phyloP scores from a whole-genome alignment of 2,888 invertebrate species.

The Ormyrus thymus region DNA sequence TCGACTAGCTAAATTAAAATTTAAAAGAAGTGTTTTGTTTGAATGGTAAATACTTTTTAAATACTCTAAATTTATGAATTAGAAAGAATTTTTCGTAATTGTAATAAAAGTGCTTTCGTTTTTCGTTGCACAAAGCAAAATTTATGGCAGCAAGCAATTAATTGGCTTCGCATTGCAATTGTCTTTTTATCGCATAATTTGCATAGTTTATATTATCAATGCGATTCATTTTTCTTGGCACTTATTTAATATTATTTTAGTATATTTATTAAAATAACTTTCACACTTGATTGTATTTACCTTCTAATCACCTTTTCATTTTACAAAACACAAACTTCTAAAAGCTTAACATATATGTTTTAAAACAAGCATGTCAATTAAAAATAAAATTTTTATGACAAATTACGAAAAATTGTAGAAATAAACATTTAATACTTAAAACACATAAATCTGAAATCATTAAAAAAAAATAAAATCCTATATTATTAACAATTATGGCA shows the following conservation, averaged over 20 bases:
- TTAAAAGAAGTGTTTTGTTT: slow-evolving; percentile 31
- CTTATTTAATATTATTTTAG: slow-evolving; percentile 33
- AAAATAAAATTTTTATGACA: slow-evolving; percentile 25
- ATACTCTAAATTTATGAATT: slow-evolving; percentile 31
- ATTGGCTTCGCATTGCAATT: slow-evolving; percentile 31
- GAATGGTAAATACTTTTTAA: slow-evolving; percentile 36
- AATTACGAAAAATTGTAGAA: slow-evolving; percentile 17
- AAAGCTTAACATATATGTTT: slow-evolving; percentile 41
- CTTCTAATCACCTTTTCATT: slow-evolving; percentile 7
- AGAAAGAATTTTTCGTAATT: slow-evolving; percentile 39
- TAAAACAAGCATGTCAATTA: slow-evolving; percentile 41
- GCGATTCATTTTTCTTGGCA: slow-evolving; percentile 46
- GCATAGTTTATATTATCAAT: slow-evolving; percentile 32
- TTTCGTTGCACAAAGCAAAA: slow-evolving; percentile 26
- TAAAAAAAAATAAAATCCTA: slow-evolving; percentile 50
- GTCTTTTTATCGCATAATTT: slow-evolving; percentile 47
- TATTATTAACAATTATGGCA: slow-evolving; percentile 47
- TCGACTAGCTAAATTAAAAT: slow-evolving; percentile 47
- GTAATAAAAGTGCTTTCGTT: background rate
- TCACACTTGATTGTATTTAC: slow-evolving; percentile 37
- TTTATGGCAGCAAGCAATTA: slow-evolving; percentile 42
- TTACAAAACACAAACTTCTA: slow-evolving; percentile 24
- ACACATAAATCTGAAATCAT: slow-evolving; percentile 30
- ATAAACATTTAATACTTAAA: slow-evolving; percentile 41
- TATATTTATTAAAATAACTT: slow-evolving; percentile 37